phyloP scores from a whole-genome alignment of 2,888 invertebrate genomes.

The Cataglyphis rosenhaueri region DNA sequence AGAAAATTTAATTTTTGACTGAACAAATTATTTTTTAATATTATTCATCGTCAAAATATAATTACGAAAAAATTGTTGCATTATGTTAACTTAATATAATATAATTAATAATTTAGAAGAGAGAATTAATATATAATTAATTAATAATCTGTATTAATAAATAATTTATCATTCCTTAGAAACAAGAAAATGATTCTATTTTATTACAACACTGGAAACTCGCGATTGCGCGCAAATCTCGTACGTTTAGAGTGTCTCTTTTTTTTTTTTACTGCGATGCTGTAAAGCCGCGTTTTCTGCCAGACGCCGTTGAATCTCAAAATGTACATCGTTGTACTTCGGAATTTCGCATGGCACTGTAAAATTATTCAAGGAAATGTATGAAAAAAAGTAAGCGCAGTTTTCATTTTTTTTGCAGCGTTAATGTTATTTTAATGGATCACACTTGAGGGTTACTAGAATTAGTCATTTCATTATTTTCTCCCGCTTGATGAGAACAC shows the following conservation, averaged over 20 bases:
- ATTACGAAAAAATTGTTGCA: neutral
- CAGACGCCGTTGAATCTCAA: constrained; percentile 54
- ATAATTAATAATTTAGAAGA: neutral
- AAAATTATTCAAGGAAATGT: constrained; percentile 64
- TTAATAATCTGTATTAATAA: neutral
- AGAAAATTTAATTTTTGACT: neutral
- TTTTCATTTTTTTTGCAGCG: constrained; percentile 21
- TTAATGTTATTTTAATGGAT: constrained; percentile 33
- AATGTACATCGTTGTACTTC: constrained; percentile 45
- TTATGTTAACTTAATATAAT: neutral
- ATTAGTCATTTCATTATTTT: constrained; percentile 16
- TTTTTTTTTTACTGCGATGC: constrained; percentile 3
- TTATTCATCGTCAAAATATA: neutral
- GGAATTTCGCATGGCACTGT: constrained; percentile 46
- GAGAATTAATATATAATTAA: neutral
- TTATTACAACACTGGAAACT: neutral
- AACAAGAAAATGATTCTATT: neutral
- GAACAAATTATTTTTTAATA: neutral
- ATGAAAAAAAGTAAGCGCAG: constrained; percentile 11
- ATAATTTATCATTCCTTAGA: neutral
- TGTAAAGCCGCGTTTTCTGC: constrained; percentile 37
- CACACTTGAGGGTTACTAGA: constrained; percentile 6
- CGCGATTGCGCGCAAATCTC: neutral
- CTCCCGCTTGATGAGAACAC: constrained; percentile 6
- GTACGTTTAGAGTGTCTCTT: neutral